phyloP scores from a whole-genome alignment of 2,113 vertebrate species.

The Pluvianellus socialis region DNA sequence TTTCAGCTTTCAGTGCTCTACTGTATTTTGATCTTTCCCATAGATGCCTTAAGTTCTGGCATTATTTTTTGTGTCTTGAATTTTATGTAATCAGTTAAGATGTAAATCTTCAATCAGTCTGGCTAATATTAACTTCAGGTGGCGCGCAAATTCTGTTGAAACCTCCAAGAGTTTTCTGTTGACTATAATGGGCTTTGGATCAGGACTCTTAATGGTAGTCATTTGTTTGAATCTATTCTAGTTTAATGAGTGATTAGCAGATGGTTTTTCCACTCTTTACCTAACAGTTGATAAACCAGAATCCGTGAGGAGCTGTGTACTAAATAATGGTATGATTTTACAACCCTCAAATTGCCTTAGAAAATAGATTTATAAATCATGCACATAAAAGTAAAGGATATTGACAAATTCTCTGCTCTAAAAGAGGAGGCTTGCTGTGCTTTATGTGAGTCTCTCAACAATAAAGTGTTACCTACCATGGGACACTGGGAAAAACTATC shows the following conservation, averaged over 20 bases:
- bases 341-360: slow-evolving; percentile 10
- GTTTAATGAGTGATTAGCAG: slow-evolving; percentile 49
- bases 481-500: neutral
- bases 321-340: slow-evolving; percentile 33
- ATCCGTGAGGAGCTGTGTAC: neutral
- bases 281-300: slow-evolving; percentile 22
- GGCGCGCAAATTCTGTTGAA: neutral
- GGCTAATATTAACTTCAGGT: neutral
- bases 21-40: neutral
- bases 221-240: slow-evolving; percentile 27
- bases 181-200: slow-evolving; percentile 18
- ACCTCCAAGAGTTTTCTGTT: neutral
- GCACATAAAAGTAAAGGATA: slow-evolving; percentile 5
- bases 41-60: neutral
- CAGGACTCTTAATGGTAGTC: neutral
- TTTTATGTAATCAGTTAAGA: neutral
- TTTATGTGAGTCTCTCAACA: slow-evolving; percentile 19
- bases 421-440: neutral
- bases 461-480: neutral
- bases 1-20: neutral
- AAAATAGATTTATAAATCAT: slow-evolving; percentile 39
- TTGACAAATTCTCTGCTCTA: slow-evolving; percentile 16
- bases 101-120: neutral
- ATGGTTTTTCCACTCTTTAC: slow-evolving; percentile 5
- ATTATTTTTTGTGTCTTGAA: neutral